Base-by-base conservation (phyloP, 2,888 invertebrate species). In the Lithophane leautieri region DNA sequence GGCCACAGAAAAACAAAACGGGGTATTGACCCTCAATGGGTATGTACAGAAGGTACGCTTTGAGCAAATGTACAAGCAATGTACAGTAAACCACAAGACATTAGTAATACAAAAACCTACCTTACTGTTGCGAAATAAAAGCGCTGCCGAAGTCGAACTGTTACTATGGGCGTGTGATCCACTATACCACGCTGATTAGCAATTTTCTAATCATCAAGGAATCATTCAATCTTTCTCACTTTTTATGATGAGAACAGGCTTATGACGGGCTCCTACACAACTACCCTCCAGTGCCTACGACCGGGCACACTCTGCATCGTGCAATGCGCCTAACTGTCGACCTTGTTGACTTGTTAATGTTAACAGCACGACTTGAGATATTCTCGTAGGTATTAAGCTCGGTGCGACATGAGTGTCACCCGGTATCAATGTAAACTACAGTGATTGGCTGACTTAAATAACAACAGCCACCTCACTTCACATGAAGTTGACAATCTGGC, bases 1-100 rank as follows among this genome's bases (percentile, higher is more conserved):
- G 67, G 63, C 56, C 54, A 40, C 25, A 62, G 62, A 78, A 84
- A 84, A 88, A 80, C 82, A 76, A 69, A 86, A 79, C 68, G 56
- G 47, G 61, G 61, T 63, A 34, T 12, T 7, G 16, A 22, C 2
- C 40, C 56, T 3, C 6, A 34, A 61, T 16, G 7, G 40, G 6
- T 7, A 16, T 42, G 14, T 8, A 4, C 74, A 77, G 75, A 81
- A 77, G 81, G 42, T 63, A 34, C 42, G 25, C 12, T 73, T 61
- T n/a, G 44, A 40, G n/a, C 4, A 19, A 58, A 58, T 28, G 34
- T 60, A 34, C 19, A 28, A 11, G 11, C 11, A 54, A 34, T 66
- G 9, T 34, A 44, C 25, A 8, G 25, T 22, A 14, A 14, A 28
- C 22, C 28, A 28, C 14, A 28, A 14, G 28, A 9, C 22, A 50